Percentiles rank a stretch among this genome's conserved stretches.
Evolutionary conservation across 1,140 invertebrate species (phyloP).

Genomic region (Aleiodes sp.): DNA sequence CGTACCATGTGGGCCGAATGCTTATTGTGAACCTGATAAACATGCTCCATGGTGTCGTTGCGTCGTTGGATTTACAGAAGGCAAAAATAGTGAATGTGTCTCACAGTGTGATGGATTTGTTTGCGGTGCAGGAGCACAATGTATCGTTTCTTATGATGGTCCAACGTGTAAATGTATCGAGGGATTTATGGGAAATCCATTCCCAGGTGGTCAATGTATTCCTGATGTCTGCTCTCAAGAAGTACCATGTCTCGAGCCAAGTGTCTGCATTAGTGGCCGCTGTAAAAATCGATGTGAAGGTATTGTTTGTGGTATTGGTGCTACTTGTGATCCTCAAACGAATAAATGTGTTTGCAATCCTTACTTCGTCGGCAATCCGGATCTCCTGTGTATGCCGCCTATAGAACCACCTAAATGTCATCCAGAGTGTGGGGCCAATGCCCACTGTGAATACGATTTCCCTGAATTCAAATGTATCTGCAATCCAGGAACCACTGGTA

Average conservation of each 20-base stretch:
- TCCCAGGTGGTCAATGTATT: constrained; percentile 84
- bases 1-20: constrained; percentile 83
- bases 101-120: constrained; percentile 83
- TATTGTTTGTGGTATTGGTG: constrained; percentile 83
- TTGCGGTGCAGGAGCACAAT: constrained; percentile 85
- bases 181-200: constrained; percentile 88
- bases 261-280: constrained; percentile 83
- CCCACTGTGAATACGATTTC: constrained; percentile 86
- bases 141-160: constrained; percentile 84
- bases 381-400: constrained; percentile 89
- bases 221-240: constrained; percentile 82
- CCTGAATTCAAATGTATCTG: constrained; percentile 82
- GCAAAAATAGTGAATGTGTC: constrained; percentile 79
- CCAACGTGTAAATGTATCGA: constrained; percentile 88
- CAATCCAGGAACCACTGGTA: constrained; percentile 83
- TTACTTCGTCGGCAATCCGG: constrained; percentile 88
- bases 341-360: constrained; percentile 88
- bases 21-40: constrained; percentile 87
- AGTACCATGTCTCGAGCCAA: constrained; percentile 79
- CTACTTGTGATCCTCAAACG: constrained; percentile 79
- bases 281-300: constrained; percentile 88
- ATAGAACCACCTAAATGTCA: constrained; percentile 79
- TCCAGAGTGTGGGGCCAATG: constrained; percentile 82
- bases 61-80: constrained; percentile 81
- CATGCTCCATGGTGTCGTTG: constrained; percentile 90